Evolutionary conservation across 1,140 invertebrate species (phyloP).

Genomic region (Zophobas morio): DNA sequence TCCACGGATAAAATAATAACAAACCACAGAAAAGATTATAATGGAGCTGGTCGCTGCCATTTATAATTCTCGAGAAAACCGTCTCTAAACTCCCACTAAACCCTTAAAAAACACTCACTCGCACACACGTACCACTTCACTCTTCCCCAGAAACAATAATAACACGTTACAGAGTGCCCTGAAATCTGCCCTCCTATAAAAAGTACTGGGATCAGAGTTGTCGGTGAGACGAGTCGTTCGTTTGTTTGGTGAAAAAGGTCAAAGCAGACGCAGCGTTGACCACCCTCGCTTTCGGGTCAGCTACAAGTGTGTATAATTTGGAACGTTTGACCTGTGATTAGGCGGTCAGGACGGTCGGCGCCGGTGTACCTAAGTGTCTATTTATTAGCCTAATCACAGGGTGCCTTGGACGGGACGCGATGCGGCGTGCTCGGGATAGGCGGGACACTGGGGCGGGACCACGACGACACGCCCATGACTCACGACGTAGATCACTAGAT

Average conservation of each 20-base stretch:
- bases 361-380: slow-evolving; percentile 60
- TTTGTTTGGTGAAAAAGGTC: slow-evolving; percentile 45
- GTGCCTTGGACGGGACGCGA: slow-evolving; percentile 54
- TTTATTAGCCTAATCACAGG: slow-evolving; percentile 66
- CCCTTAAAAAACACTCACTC: slow-evolving; percentile 42
- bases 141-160: slow-evolving; percentile 52
- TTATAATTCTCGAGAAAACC: slow-evolving; percentile 22
- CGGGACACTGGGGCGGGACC: slow-evolving; percentile 53
- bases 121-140: slow-evolving; percentile 50
- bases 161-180: slow-evolving; percentile 49
- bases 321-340: slow-evolving; percentile 65
- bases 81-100: slow-evolving; percentile 45
- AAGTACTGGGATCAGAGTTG: slow-evolving; percentile 18
- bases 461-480: slow-evolving; percentile 56
- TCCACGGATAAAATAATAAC: slow-evolving; percentile 36
- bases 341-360: slow-evolving; percentile 61
- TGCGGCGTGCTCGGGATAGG: slow-evolving; percentile 53
- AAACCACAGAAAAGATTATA: slow-evolving; percentile 31
- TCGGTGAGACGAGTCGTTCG: slow-evolving; percentile 14
- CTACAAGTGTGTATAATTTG: slow-evolving; percentile 56
- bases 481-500: slow-evolving; percentile 58
- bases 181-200: slow-evolving; percentile 39
- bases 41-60: slow-evolving; percentile 7
- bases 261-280: slow-evolving; percentile 47
- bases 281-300: slow-evolving; percentile 60